Evolutionary conservation across 2,113 vertebrate genomes (phyloP).

Genomic region (Scatophagus argus): DNA sequence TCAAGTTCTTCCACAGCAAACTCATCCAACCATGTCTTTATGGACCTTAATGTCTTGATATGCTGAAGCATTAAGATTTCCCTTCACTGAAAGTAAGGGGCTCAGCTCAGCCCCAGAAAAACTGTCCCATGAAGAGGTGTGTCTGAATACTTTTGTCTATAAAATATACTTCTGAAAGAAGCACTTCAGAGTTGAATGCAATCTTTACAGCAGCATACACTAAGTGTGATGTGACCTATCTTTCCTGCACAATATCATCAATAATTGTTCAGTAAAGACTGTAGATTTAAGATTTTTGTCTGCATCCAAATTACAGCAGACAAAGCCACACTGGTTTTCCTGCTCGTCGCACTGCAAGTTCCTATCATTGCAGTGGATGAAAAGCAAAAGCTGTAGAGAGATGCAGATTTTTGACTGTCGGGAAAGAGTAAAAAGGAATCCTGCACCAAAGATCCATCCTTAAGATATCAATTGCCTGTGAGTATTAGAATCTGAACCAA

Average conservation of each 20-base stretch:
- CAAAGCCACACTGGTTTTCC: not conserved
- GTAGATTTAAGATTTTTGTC: not conserved
- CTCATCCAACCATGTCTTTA: no score
- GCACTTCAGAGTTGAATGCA: not conserved
- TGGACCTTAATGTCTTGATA: no score
- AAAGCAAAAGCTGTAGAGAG: not conserved
- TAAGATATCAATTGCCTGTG: not conserved
- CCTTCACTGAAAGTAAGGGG: no score
- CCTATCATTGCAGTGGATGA: not conserved
- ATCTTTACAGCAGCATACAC: not conserved
- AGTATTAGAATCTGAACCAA: conserved; percentile 4
- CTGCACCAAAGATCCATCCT: not conserved
- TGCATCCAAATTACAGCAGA: not conserved
- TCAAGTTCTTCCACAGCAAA: no score
- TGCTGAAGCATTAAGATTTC: no score
- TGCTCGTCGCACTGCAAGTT: not conserved
- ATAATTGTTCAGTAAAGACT: not conserved
- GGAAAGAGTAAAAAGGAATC: not conserved
- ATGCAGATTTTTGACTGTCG: not conserved
- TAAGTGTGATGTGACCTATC: not conserved
- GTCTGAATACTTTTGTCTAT: no score
- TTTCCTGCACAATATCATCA: not conserved
- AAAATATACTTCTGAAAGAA: no score
- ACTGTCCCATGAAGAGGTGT: no score
- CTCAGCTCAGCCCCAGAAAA: no score